A percentile compares a stretch with the other conserved stretches of the same genome.
phyloP scores from a whole-genome alignment of 2,888 invertebrate species.

The Athalia circularis region DNA sequence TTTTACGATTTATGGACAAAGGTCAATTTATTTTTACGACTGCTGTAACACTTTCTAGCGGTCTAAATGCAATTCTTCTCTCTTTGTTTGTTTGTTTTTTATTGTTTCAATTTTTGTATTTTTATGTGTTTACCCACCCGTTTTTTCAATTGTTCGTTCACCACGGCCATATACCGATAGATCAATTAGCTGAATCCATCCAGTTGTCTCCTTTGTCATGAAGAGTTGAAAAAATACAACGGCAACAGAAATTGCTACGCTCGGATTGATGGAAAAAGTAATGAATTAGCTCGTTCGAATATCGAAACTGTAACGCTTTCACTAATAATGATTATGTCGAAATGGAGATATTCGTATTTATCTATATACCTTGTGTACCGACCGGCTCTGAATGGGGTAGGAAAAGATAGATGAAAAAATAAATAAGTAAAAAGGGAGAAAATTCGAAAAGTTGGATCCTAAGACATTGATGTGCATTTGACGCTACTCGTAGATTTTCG shows the following conservation, averaged over 20 bases:
- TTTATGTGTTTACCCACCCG: neutral
- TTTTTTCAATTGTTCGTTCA: neutral
- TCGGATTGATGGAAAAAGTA: no score
- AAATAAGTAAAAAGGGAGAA: no score
- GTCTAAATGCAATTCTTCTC: neutral
- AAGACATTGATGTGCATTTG: neutral
- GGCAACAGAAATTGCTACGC: no score
- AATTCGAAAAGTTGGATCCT: neutral
- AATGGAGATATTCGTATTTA: no score
- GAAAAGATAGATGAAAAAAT: neutral
- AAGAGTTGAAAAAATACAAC: neutral
- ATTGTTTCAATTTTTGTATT: neutral
- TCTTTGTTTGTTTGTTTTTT: neutral
- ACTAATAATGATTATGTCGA: no score
- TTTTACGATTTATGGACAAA: slow-evolving; percentile 34
- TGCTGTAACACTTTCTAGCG: slow-evolving; percentile 28
- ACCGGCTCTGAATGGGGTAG: no score
- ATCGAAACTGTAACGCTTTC: no score
- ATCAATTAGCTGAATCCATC: slow-evolving; percentile 33
- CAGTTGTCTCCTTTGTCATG: slow-evolving; percentile 3
- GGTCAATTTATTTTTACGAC: slow-evolving; percentile 31
- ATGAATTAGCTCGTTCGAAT: no score
- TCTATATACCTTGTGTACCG: no score
- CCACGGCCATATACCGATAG: slow-evolving; percentile 9
- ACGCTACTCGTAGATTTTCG: slow-evolving; percentile 11